Percentiles rank a stretch among this genome's conserved stretches.
These are phyloP conservation scores for Galerucella nymphaeae DNA, from an alignment of 2,888 invertebrate genomes.

Conservation along the genomic window DNA sequence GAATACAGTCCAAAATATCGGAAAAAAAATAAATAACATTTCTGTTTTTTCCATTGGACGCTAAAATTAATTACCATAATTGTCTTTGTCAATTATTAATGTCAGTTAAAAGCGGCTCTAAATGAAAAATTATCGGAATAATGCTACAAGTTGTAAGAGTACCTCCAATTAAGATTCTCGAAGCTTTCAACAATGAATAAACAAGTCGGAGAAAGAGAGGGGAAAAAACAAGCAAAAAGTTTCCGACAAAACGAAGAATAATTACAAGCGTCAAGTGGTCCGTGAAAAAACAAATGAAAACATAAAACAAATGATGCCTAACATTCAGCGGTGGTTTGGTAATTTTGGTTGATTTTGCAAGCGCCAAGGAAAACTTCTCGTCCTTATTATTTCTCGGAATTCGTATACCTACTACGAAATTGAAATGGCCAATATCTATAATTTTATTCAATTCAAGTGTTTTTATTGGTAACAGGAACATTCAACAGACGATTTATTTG, in stretches of 20 bases:
- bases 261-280: constrained; percentile 63
- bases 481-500: constrained; percentile 60
- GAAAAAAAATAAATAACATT: no score
- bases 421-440: constrained; percentile 60
- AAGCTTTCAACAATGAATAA: constrained; percentile 52
- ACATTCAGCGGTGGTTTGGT: constrained; percentile 59
- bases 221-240: constrained; percentile 53
- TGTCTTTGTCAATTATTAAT: neutral
- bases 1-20: no score
- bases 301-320: constrained; percentile 63
- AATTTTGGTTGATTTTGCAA: constrained; percentile 50
- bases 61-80: constrained; percentile 14
- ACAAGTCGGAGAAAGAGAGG: constrained; percentile 42
- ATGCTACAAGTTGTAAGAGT: constrained; percentile 61
- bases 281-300: constrained; percentile 65
- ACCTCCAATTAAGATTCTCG: constrained; percentile 61
- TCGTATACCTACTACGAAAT: constrained; percentile 59
- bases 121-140: constrained; percentile 65
- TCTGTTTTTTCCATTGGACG: neutral
- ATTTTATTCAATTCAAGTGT: constrained; percentile 61
- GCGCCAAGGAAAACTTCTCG: constrained; percentile 54
- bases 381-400: constrained; percentile 56
- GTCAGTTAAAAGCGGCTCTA: constrained; percentile 44
- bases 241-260: constrained; percentile 59
- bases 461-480: constrained; percentile 55